These are phyloP conservation scores for Erpobdella octoculata DNA, from an alignment of 2,888 invertebrate species.

Conservation along the genomic window DNA sequence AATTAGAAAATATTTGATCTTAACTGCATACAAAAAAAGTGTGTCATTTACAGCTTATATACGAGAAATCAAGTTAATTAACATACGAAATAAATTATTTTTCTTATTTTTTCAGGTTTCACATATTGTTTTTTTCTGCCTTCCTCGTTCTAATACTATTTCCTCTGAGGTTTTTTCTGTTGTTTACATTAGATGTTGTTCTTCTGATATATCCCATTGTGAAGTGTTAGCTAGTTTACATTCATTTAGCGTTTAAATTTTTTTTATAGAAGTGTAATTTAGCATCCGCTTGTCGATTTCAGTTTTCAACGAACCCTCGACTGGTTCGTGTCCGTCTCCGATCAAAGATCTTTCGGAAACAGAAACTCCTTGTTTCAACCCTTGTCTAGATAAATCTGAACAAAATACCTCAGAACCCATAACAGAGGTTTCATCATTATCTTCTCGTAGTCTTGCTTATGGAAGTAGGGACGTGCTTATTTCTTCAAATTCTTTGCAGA, in stretches of 20 bases:
- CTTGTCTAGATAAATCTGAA: neutral
- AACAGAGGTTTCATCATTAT: neutral
- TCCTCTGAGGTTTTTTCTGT: neutral
- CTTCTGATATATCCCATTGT: neutral
- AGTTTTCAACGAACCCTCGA: neutral
- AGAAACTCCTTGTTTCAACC: neutral
- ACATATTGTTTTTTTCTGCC: neutral
- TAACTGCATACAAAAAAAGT: too few relatives aligned
- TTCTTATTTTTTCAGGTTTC: neutral
- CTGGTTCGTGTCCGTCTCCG: neutral
- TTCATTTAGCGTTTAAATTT: neutral
- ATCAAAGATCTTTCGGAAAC: constrained; percentile 1
- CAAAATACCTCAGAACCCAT: neutral
- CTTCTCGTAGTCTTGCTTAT: neutral
- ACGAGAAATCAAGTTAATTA: too few relatives aligned
- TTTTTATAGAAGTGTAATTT: too few relatives aligned
- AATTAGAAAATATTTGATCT: too few relatives aligned
- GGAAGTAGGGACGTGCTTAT: neutral
- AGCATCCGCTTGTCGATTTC: neutral
- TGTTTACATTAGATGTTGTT: neutral
- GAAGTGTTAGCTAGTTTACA: neutral
- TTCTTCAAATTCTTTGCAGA: neutral
- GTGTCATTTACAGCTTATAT: too few relatives aligned
- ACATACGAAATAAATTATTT: too few relatives aligned
- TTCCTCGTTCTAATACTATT: neutral